Base-by-base conservation (phyloP, 2,888 invertebrate genomes). In the Drosophila affinis region DNA sequence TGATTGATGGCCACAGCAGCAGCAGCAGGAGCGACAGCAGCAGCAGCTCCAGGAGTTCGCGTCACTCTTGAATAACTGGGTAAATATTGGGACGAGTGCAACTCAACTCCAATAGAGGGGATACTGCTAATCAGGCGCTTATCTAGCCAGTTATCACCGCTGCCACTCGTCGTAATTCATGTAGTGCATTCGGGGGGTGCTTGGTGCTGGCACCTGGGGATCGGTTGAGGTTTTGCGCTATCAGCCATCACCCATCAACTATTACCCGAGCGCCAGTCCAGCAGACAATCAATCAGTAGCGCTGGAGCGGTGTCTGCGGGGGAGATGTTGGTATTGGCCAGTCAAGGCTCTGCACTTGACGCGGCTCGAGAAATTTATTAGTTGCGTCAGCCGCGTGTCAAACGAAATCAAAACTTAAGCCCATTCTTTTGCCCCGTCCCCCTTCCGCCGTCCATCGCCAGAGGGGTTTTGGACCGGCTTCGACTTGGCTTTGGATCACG, bases 41-140 rank as follows among this genome's bases (percentile, higher is more conserved):
- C 4, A 7, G 52, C 45, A 52, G 51, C 29, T 24, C 46, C 9
- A 48, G 49, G 24, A 39, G 67, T 47, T 75, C 87, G 84, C 76
- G 88, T 84, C 88, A 84, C 52, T 80, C 83, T 75, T 84, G 84
- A 77, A 84, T 84, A 88, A 80, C 88, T 78, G 52, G 39, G 87
- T 88, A 88, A 84, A 84, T 86, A 84, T 88, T 88, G 71, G 70
- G 17, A 53, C 47, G 17, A 34, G 58, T 45, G 53, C 62, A 58
- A 65, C 52, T 65, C 62, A 58, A 65, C 52, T 65, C 61, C 55
- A 65, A 53, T 71, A 29, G 32, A 12, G 27, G 27, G 27, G 34
- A 14, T 14, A n/a, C 57, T 21, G 81, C 84, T 84, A 84, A 84
- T 84, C 88, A 86, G 83, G 83, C 88, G 83, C 83, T 84, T 88